These are phyloP conservation scores for Turritopsis dohrnii DNA, from an alignment of 30 jellyfish, hydroid and myxozoan genomes.

Conservation along the genomic window DNA sequence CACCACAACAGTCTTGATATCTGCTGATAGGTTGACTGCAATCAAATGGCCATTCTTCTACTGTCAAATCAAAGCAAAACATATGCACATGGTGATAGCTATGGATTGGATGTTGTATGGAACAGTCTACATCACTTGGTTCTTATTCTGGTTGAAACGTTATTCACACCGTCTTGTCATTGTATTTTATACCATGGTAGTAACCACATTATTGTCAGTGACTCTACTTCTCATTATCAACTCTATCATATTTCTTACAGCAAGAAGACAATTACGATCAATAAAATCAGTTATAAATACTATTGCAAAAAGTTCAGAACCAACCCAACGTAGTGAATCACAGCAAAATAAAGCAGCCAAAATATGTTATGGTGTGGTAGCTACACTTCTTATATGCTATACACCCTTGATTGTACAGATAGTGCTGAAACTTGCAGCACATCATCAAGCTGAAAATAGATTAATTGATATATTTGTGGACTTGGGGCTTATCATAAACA, in stretches of 20 bases:
- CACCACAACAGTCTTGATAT: not conserved
- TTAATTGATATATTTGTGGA: conserved; percentile 11
- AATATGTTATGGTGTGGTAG: conserved; percentile 5
- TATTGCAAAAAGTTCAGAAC: not conserved
- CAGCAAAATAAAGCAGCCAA: conserved; percentile 16
- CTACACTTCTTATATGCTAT: conserved; percentile 1
- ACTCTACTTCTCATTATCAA: not conserved
- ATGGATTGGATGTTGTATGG: not conserved
- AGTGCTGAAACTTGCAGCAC: not conserved
- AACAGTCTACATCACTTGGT: not conserved
- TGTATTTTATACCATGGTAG: not conserved
- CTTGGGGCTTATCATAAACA: not conserved
- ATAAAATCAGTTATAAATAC: not conserved
- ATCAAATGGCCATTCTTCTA: conserved; percentile 11
- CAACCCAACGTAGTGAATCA: not conserved
- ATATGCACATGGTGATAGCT: not conserved
- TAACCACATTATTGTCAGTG: not conserved
- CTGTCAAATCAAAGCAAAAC: not conserved
- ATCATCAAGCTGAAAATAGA: not conserved
- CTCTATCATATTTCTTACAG: not conserved
- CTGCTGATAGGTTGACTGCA: not conserved
- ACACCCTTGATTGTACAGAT: not conserved
- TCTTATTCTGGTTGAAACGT: not conserved
- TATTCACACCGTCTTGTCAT: not conserved
- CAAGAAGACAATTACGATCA: conserved; percentile 2